Conservation (phyloP, 2,888 invertebrate species). For the Parochlus steinenii region DNA sequence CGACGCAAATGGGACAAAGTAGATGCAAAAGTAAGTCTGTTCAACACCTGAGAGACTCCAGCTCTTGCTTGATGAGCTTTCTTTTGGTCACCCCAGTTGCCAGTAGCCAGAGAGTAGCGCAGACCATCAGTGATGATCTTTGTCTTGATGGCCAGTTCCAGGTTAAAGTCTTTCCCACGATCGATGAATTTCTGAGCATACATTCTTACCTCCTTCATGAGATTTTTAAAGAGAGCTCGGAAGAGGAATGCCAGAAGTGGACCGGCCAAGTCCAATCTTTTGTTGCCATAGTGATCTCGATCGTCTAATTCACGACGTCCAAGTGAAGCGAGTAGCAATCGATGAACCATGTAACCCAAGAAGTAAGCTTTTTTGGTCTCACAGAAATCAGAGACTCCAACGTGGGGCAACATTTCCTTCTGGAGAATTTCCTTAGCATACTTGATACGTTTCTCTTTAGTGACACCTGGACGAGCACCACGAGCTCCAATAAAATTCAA, state of each 20-base stretch:
- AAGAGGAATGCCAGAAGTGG: constrained; percentile 94
- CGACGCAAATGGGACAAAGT: constrained; percentile 95
- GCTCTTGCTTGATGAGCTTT: constrained; percentile 85
- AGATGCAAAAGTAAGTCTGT: constrained; percentile 94
- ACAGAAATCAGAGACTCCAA: constrained; percentile 98
- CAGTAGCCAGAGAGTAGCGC: constrained; percentile 94
- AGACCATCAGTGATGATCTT: constrained; percentile 96
- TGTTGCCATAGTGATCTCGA: constrained; percentile 99
- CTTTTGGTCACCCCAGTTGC: constrained; percentile 99
- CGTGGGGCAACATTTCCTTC: constrained; percentile 99
- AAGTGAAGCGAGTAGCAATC: constrained; percentile 80
- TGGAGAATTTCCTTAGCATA: constrained; percentile 98
- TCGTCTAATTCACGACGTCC: constrained; percentile 96
- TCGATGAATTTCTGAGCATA: constrained; percentile 99
- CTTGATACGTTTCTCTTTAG: constrained; percentile 97
- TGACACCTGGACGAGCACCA: constrained; percentile 94
- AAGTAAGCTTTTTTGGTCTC: constrained; percentile 99
- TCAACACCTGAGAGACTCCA: constrained; percentile 55
- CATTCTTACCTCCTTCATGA: constrained; percentile 94
- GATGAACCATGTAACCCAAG: constrained; percentile 97
- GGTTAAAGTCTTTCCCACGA: constrained; percentile 94
- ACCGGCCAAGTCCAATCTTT: constrained; percentile 92
- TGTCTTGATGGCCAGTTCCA: constrained; percentile 79
- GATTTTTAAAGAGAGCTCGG: constrained; percentile 86
- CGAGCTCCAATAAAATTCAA: constrained; percentile 96